Conservation (phyloP, 64 coral and sea anemone genomes). For the Actinia equina region DNA sequence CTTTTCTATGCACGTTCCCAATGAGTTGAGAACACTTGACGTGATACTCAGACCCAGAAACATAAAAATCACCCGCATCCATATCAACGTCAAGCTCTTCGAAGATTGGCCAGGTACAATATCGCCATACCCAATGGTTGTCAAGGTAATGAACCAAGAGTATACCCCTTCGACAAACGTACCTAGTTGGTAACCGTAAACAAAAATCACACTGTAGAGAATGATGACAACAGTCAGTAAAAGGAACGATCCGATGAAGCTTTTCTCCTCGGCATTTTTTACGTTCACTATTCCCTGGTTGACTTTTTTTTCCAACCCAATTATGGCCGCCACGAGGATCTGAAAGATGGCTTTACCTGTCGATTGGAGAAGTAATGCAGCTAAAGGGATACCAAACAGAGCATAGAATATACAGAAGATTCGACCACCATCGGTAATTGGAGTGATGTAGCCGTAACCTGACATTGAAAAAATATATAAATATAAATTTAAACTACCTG, state of each 20-base stretch:
- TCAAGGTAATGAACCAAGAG: slow-evolving; percentile 47
- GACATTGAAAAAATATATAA: background rate
- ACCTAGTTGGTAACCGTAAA: background rate
- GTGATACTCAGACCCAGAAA: slow-evolving; percentile 12
- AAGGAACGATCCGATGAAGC: slow-evolving; percentile 11
- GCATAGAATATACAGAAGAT: slow-evolving; percentile 74
- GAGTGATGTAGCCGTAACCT: slow-evolving; percentile 84
- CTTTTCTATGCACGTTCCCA: background rate
- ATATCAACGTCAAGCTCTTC: background rate
- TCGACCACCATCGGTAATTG: slow-evolving; percentile 45
- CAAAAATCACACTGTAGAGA: background rate
- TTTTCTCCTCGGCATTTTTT: slow-evolving; percentile 31
- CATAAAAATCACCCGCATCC: background rate
- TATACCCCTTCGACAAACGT: slow-evolving; percentile 56
- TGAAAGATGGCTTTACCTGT: slow-evolving; percentile 33
- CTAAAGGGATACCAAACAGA: slow-evolving; percentile 72
- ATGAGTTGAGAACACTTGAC: slow-evolving; percentile 10
- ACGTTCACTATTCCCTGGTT: slow-evolving; percentile 11
- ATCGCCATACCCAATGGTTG: slow-evolving; percentile 60
- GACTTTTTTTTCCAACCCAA: slow-evolving; percentile 36
- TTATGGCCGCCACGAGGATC: slow-evolving; percentile 12
- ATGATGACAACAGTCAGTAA: slow-evolving; percentile 16
- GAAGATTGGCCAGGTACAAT: background rate
- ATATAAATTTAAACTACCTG: background rate
- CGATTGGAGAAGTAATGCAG: slow-evolving; percentile 48